A percentile compares a stretch with the other conserved stretches of the same genome.
Evolutionary conservation across 1,140 invertebrate species (phyloP).

Genomic region (Zaprionus camerounensis): DNA sequence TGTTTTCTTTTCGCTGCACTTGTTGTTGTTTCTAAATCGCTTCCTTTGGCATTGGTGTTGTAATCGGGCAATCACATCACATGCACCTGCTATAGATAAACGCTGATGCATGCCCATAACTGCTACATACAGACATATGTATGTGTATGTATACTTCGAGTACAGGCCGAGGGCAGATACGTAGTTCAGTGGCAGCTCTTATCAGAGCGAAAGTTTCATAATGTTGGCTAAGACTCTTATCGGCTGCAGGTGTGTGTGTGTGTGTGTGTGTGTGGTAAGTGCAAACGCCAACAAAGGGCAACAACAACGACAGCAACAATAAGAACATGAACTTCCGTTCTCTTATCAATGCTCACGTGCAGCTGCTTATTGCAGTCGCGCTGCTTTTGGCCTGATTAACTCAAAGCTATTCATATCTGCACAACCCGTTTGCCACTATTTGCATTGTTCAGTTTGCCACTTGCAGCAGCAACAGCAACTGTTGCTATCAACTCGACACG

Average conservation of each 20-base stretch:
- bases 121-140: background rate
- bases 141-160: background rate
- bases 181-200: constrained; percentile 20
- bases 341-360: constrained; percentile 70
- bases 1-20: constrained; percentile 9
- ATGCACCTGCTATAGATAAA: constrained; percentile 62
- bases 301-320: constrained; percentile 24
- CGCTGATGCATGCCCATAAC: background rate
- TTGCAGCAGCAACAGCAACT: constrained; percentile 7
- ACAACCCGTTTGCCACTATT: constrained; percentile 26
- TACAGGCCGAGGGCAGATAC: constrained; percentile 1
- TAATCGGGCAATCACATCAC: constrained; percentile 71
- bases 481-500: constrained; percentile 55
- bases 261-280: constrained; percentile 22
- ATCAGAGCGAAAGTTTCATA: constrained; percentile 42
- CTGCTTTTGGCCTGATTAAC: constrained; percentile 49
- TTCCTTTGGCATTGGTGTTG: constrained; percentile 47
- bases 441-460: constrained; percentile 41
- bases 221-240: constrained; percentile 32
- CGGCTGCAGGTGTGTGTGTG: constrained; percentile 1
- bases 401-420: constrained; percentile 32
- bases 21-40: constrained; percentile 6
- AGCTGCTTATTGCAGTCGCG: constrained; percentile 19
- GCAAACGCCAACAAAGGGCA: constrained; percentile 30
- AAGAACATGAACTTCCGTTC: constrained; percentile 58